A percentile compares a stretch with the other conserved stretches of the same genome.
phyloP scores from a whole-genome alignment of 2,797 vertebrate species.

The Esox lucius region DNA sequence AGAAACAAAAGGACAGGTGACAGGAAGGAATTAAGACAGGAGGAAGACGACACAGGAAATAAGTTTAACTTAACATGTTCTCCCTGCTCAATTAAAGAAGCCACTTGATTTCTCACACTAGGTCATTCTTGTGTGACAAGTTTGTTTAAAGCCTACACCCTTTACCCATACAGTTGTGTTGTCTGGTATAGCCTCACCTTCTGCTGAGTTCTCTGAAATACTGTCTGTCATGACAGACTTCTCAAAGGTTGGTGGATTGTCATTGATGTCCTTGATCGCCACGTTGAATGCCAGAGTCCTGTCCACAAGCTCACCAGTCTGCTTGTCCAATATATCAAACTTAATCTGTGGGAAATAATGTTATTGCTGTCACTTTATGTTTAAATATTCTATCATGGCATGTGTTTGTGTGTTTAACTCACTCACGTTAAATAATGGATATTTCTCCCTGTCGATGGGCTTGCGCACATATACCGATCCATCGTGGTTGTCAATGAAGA shows the following conservation, averaged over 20 bases:
- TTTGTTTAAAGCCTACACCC: background rate
- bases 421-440: constrained; percentile 66
- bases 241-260: constrained; percentile 75
- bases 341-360: constrained; percentile 65
- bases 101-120: background rate
- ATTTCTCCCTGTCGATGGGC: constrained; percentile 73
- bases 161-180: background rate
- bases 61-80: background rate
- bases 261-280: constrained; percentile 79
- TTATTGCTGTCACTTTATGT: background rate
- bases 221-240: background rate
- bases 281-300: constrained; percentile 76
- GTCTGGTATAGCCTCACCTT: constrained; percentile 55
- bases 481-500: constrained; percentile 61
- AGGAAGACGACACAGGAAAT: background rate
- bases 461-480: constrained; percentile 60
- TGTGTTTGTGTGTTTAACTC: background rate
- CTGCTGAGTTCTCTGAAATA: constrained; percentile 57
- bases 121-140: background rate
- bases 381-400: background rate
- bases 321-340: constrained; percentile 62
- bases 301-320: constrained; percentile 34
- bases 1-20: no score
- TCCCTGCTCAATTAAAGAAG: background rate
- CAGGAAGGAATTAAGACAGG: background rate